Evolutionary conservation across 2,797 vertebrate genomes (phyloP), one percentile per base, ranked within the genome.

Genomic region (Apogon talboti): DNA sequence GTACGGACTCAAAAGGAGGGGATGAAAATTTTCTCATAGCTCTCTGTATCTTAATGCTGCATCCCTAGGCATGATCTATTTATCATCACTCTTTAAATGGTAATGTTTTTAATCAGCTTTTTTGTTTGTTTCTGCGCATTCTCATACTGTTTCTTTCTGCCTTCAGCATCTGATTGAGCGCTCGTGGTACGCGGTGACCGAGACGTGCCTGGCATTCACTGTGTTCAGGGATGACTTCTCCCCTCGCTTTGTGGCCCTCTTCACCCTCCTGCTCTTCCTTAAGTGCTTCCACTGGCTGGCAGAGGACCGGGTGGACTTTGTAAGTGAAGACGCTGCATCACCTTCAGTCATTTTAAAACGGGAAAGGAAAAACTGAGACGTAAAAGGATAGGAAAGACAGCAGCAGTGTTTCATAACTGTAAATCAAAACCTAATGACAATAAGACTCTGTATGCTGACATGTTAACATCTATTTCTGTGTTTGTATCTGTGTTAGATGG

Each of bases 241-340:
- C 45, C 98, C 98, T 0, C 96, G 98, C 37, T 99, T 99, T 3
- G 97, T 99, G 0, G 97, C 96, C 2, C 96, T 99, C 60, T 99
- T 99, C 89, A 99, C 98, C n/a, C 95, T 99, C 70, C 95, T 99
- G 7, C 95, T 99, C 77, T 99, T 98, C 91, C 96, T 99, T 63
- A 99, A 99, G 91, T 98, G 98, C 90, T 99, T 99, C 82, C 98
- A 99, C 75, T 99, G 98, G 97, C 85, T 99, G 87, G 97, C 97
- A 0, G 98, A 99, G 85, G 98, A 99, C 86, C 91, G 98, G 0
- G 98, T 99, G 80, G 98, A 99, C 71, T 99, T 98, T 88, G 97
- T 99, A 88, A 96, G 98, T 93, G 28, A 79, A 40, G 10, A 60
- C 6, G 0, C 50, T 61, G 52, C 15, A 33, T 62, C 10, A 14